These are phyloP conservation scores for Manis crassicaudata DNA, from an alignment of 2,797 vertebrate species.

Conservation along the genomic window DNA sequence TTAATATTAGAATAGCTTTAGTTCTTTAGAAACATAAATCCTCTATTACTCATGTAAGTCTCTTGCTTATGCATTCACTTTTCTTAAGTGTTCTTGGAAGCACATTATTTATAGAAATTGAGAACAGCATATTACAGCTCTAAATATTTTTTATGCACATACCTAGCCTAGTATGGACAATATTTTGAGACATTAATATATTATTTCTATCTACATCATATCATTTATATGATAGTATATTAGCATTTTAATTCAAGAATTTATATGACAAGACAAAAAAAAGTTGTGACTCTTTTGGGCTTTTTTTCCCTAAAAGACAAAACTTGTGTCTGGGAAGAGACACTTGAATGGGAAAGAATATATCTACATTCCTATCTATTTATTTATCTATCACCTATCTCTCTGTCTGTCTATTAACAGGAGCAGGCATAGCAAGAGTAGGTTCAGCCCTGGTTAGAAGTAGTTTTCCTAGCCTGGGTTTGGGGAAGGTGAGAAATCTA, in stretches of 20 bases:
- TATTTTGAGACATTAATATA: neutral
- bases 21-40: constrained; percentile 40
- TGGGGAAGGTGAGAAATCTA: neutral
- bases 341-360: neutral
- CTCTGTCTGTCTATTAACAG: neutral
- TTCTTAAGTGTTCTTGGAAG: neutral
- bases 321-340: neutral
- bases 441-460: neutral
- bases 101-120: constrained; percentile 3
- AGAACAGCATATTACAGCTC: neutral
- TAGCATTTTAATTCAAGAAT: neutral
- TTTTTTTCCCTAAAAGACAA: neutral
- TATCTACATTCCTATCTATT: neutral
- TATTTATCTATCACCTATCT: neutral
- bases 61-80: neutral
- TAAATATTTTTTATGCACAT: neutral
- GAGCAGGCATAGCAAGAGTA: neutral
- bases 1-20: neutral
- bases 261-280: neutral
- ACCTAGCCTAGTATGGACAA: neutral
- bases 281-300: neutral
- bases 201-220: neutral
- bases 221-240: neutral
- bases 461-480: neutral
- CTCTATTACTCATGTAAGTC: neutral